Percentiles rank a stretch among this genome's conserved stretches.
Evolutionary conservation across 2,888 invertebrate species (phyloP).

Genomic region (Sarcophaga rosellei): DNA sequence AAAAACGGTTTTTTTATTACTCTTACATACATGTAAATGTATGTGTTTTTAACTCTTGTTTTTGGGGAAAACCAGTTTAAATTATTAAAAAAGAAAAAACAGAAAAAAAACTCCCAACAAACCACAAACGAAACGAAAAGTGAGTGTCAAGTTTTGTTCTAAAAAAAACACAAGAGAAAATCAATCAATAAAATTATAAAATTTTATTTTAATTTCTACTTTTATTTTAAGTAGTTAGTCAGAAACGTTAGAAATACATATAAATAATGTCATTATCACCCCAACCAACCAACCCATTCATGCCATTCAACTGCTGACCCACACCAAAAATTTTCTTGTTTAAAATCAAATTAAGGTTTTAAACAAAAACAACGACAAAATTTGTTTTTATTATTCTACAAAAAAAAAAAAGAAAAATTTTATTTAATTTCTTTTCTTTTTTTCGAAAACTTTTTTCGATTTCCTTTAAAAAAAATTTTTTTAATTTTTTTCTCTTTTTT

Average conservation of each 20-base stretch:
- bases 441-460: background rate
- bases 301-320: constrained; percentile 8
- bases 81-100: constrained; percentile 18
- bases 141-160: constrained; percentile 34
- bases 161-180: constrained; percentile 2
- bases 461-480: no score
- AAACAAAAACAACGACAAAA: background rate
- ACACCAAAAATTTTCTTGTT: background rate
- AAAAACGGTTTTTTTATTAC: constrained; percentile 23
- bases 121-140: constrained; percentile 25
- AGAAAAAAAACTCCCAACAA: constrained; percentile 6
- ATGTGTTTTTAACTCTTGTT: background rate
- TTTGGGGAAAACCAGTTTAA: constrained; percentile 53
- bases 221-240: no score
- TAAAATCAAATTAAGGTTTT: background rate
- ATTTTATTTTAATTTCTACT: background rate
- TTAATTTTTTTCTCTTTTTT: no score
- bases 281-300: constrained; percentile 14
- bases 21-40: no score
- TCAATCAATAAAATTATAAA: background rate
- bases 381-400: background rate
- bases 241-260: no score
- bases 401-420: no score
- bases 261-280: background rate
- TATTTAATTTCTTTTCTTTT: background rate